Base-by-base conservation (phyloP, 2,113 vertebrate genomes). In the Rhynchomys soricoides region DNA sequence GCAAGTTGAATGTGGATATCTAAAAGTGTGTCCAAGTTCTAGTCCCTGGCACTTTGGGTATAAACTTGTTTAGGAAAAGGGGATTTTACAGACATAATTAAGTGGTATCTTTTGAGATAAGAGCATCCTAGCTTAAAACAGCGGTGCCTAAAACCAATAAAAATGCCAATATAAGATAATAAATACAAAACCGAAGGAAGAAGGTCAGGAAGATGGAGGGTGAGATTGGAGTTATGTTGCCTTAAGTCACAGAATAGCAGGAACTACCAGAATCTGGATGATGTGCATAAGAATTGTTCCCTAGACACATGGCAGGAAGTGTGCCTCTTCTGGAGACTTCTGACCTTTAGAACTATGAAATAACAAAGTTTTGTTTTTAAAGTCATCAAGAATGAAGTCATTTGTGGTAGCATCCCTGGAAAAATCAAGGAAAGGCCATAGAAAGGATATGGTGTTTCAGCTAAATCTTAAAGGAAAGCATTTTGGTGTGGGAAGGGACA, bases 391-490 rank as follows among this genome's bases (percentile, higher is more conserved):
- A 89, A 87, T 92, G 75, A 82, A 48, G 29, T 90, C 90, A 95
- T 86, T 95, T 93, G 68, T 87, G 74, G 16, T 17, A 77, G 3
- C 16, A 86, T 15, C 50, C 55, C 78, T 91, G 57, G 68, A 68
- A 94, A 95, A 66, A 86, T 75, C 85, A 91, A 81, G 79, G 68
- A 91, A 95, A 79, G n/a, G 66, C 50, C 16, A 77, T 78, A 68
- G 34, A 89, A 73, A 68, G 21, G 16, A 73, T 75, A 55, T 52
- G 17, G 52, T 37, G 91, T 85, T 96, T 95, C 13, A 82, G 55
- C 21, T 86, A 64, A 52, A 92, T n/a, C 91, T 95, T 78, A 95
- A 94, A 95, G 22, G 93, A 77, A 86, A 95, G 1, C 8, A 89
- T 95, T 93, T 91, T 91, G 5, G 79, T 85, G 34, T 85, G 40